A percentile compares a stretch with the other conserved stretches of the same genome.
These are phyloP conservation scores for Eristalis intricaria DNA, from an alignment of 2,888 invertebrate genomes.

Conservation along the genomic window DNA sequence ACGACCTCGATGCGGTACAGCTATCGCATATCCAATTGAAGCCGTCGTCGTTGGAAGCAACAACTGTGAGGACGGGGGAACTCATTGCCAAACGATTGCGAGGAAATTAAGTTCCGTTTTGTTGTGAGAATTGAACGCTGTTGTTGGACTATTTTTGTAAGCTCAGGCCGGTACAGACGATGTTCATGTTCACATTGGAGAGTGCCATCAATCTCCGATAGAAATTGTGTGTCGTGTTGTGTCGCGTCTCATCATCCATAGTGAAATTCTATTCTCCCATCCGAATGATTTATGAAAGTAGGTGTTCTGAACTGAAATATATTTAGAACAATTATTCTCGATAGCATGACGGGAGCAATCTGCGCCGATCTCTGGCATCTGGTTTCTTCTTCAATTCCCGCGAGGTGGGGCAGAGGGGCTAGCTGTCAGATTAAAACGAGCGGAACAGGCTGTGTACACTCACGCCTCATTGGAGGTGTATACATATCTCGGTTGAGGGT, in stretches of 20 bases:
- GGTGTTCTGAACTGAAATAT: slow-evolving; percentile 57
- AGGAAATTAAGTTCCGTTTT: slow-evolving; percentile 54
- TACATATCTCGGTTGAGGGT: background rate
- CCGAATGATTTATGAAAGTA: slow-evolving; percentile 61
- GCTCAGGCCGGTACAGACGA: background rate
- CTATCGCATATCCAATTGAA: slow-evolving; percentile 49
- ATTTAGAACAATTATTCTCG: slow-evolving; percentile 65
- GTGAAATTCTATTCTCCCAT: slow-evolving; percentile 45
- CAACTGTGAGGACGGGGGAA: background rate
- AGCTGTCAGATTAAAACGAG: background rate
- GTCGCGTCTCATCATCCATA: slow-evolving; percentile 18
- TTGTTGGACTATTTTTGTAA: background rate
- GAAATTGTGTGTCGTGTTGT: slow-evolving; percentile 2
- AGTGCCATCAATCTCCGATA: background rate
- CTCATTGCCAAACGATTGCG: slow-evolving; percentile 64
- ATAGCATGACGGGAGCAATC: slow-evolving; percentile 42
- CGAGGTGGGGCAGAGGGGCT: background rate
- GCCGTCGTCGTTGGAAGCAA: background rate
- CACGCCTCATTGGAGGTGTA: background rate
- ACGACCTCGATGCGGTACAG: slow-evolving; percentile 48
- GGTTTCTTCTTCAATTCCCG: background rate
- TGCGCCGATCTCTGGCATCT: slow-evolving; percentile 26
- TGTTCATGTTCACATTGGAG: background rate
- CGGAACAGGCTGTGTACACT: background rate
- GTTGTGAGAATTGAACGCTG: slow-evolving; percentile 19